phyloP scores from a whole-genome alignment of 2,113 vertebrate species.

The Tringa solitaria region DNA sequence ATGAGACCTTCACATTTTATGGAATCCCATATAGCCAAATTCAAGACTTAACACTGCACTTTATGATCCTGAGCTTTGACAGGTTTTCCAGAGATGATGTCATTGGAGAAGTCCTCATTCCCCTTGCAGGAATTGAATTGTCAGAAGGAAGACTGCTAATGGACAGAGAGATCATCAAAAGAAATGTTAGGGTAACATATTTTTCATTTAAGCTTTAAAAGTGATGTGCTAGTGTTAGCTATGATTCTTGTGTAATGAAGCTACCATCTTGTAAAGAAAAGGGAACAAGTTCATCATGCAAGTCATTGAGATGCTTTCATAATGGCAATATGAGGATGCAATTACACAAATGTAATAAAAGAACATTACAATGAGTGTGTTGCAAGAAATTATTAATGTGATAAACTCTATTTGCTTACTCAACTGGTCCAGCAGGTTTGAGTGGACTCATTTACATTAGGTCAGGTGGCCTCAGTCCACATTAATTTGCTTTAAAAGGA shows the following conservation, averaged over 20 bases:
- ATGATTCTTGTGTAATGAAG: background rate
- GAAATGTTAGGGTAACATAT: conserved; percentile 89
- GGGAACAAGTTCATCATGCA: background rate
- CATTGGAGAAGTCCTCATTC: conserved; percentile 94
- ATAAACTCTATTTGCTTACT: background rate
- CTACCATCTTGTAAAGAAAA: background rate
- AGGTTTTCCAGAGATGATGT: conserved; percentile 96
- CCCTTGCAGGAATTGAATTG: conserved; percentile 87
- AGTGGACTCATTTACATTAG: background rate
- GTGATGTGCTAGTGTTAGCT: background rate
- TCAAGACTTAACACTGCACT: conserved; percentile 90
- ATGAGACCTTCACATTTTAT: conserved; percentile 98
- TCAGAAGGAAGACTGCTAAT: conserved; percentile 88
- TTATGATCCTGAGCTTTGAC: conserved; percentile 95
- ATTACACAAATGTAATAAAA: background rate
- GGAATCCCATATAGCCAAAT: conserved; percentile 89
- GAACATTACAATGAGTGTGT: background rate
- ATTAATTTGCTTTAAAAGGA: background rate
- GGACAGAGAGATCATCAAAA: conserved; percentile 96
- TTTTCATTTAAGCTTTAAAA: conserved; percentile 26
- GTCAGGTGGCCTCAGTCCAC: background rate
- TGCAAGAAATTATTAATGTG: background rate
- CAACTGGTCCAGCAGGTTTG: background rate
- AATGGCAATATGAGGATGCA: background rate
- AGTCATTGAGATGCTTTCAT: background rate